A percentile compares a stretch with the other conserved stretches of the same genome.
Evolutionary conservation across 2,888 invertebrate species (phyloP).

Genomic region (Cerastis rubricosa): DNA sequence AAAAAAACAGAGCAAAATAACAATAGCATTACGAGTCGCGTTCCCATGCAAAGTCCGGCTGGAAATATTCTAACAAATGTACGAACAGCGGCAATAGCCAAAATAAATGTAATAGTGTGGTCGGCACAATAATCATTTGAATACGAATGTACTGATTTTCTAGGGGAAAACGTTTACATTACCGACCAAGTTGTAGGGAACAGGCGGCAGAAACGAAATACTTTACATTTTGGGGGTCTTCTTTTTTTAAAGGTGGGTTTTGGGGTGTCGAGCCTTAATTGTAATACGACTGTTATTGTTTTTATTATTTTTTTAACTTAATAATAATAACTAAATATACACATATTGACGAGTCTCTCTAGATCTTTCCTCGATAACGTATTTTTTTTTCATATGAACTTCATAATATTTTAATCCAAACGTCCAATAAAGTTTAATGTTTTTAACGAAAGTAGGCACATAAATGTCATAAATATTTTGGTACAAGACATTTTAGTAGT

Average conservation of each 20-base stretch:
- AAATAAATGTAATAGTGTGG: slow-evolving; percentile 87
- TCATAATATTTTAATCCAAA: neutral
- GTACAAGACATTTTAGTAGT: no score
- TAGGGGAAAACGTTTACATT: slow-evolving; percentile 65
- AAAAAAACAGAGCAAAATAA: slow-evolving; percentile 10
- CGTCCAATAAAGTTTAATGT: no score
- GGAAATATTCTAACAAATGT: slow-evolving; percentile 66
- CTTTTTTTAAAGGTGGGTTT: slow-evolving; percentile 42
- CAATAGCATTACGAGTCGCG: slow-evolving; percentile 42
- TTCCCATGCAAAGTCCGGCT: slow-evolving; percentile 73
- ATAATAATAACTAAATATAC: no score
- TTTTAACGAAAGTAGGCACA: neutral
- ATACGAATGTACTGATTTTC: slow-evolving; percentile 89
- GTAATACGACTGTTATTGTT: slow-evolving; percentile 10
- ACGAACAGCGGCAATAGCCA: slow-evolving; percentile 76
- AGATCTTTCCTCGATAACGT: neutral
- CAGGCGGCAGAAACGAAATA: slow-evolving; percentile 68
- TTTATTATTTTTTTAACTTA: neutral
- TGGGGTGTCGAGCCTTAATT: slow-evolving; percentile 24
- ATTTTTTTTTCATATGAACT: no score
- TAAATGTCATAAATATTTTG: neutral
- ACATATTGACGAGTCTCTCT: neutral
- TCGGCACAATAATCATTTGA: slow-evolving; percentile 89
- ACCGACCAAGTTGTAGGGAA: slow-evolving; percentile 57
- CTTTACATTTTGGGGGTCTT: slow-evolving; percentile 66